A percentile compares a stretch with the other conserved stretches of the same genome.
phyloP scores from a whole-genome alignment of 2,797 vertebrate species.

The Trachurus trachurus region DNA sequence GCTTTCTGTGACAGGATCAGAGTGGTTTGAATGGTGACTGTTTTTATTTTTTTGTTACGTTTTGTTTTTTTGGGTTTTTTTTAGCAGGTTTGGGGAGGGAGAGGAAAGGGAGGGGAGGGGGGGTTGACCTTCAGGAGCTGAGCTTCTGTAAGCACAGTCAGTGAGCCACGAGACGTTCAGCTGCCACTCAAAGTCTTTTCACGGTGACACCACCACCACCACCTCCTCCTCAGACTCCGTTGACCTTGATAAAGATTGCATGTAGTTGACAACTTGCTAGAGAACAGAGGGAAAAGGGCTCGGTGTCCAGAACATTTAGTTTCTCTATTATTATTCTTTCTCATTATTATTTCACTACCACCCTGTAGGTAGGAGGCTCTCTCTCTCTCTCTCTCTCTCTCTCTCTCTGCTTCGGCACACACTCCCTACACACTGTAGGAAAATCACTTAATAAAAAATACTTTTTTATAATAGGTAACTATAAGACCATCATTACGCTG shows the following conservation, averaged over 20 bases:
- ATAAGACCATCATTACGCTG: conserved; percentile 99
- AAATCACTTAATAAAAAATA: conserved; percentile 87
- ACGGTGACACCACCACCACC: conserved; percentile 20
- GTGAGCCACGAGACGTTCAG: conserved; percentile 26
- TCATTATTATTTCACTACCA: conserved; percentile 90
- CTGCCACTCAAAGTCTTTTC: conserved; percentile 31
- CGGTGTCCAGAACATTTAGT: conserved; percentile 69
- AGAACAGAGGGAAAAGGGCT: conserved; percentile 65
- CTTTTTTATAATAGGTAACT: conserved; percentile 97
- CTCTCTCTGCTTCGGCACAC: conserved; percentile 88
- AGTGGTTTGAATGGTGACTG: conserved; percentile 31
- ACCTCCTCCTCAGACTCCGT: conserved; percentile 20
- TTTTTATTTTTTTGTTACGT: no score
- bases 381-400: conserved; percentile 67
- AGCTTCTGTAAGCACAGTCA: conserved; percentile 66
- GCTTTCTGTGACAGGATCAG: conserved; percentile 45
- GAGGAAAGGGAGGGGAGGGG: neutral
- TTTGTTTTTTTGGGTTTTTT: neutral
- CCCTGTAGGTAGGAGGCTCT: conserved; percentile 85
- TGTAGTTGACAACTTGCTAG: conserved; percentile 40
- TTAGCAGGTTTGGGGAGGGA: conserved; percentile 6
- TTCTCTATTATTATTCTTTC: conserved; percentile 68
- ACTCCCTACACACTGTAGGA: conserved; percentile 94
- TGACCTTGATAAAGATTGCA: conserved; percentile 31
- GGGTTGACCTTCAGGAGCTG: conserved; percentile 73